Percentiles rank a stretch among this genome's conserved stretches.
phyloP scores from a whole-genome alignment of 2,113 vertebrate species.

The Pandion haliaetus region DNA sequence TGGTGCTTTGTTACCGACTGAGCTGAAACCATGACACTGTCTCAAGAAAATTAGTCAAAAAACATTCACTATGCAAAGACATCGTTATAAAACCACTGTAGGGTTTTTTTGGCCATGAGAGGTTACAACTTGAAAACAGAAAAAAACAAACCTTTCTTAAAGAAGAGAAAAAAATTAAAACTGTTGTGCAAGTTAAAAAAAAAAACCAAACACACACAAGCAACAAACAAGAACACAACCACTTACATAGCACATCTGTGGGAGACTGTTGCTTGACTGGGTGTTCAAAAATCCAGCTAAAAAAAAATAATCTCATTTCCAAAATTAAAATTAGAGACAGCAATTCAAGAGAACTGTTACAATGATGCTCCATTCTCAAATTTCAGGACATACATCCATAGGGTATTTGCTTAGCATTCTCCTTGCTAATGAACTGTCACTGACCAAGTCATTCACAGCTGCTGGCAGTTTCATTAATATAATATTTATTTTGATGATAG shows the following conservation, averaged over 20 bases:
- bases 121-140: background rate
- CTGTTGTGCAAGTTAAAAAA: background rate
- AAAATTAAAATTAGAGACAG: background rate
- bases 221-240: background rate
- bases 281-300: background rate
- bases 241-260: background rate
- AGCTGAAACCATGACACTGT: no score
- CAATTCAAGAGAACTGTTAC: background rate
- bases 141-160: background rate
- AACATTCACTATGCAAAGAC: background rate
- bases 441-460: no score
- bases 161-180: background rate
- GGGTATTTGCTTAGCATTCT: no score
- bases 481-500: background rate
- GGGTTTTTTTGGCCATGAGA: background rate
- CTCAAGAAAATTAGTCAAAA: background rate
- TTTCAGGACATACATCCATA: background rate
- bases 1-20: no score
- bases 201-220: no score
- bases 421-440: no score
- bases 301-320: background rate
- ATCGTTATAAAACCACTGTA: background rate
- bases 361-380: background rate
- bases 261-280: background rate
- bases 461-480: no score